Conservation (phyloP, 1,140 invertebrate species). For the Aricia agestis region DNA sequence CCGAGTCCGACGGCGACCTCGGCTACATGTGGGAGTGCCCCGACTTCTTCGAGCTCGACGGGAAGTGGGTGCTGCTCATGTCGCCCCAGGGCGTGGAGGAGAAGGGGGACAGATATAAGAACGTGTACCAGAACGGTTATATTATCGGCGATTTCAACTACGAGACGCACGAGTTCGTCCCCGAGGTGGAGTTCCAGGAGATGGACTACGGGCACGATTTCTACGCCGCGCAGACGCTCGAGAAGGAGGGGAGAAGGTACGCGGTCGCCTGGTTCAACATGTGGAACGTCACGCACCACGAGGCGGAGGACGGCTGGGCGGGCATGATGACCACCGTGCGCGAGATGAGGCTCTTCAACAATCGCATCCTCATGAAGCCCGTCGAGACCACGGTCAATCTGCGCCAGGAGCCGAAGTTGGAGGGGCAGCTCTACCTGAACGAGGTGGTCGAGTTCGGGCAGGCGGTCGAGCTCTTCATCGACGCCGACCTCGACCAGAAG, state of each 20-base stretch:
- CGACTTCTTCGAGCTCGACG: constrained; percentile 63
- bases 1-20: constrained; percentile 51
- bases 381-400: constrained; percentile 42
- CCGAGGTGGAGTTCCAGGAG: constrained; percentile 59
- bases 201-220: constrained; percentile 68
- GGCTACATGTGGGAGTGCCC: constrained; percentile 72
- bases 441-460: constrained; percentile 39
- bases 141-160: constrained; percentile 63
- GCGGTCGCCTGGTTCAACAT: constrained; percentile 64
- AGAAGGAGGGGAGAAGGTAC: constrained; percentile 56
- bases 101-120: constrained; percentile 65
- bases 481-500: constrained; percentile 41
- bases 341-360: constrained; percentile 48
- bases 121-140: constrained; percentile 63
- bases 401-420: constrained; percentile 34
- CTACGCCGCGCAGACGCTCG: constrained; percentile 65
- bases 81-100: constrained; percentile 62
- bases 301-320: constrained; percentile 63
- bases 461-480: constrained; percentile 51
- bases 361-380: constrained; percentile 53
- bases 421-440: constrained; percentile 33
- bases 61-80: constrained; percentile 61
- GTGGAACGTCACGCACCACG: constrained; percentile 62
- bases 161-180: constrained; percentile 53
- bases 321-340: constrained; percentile 61